Evolutionary conservation across 2,888 invertebrate genomes (phyloP), one percentile per base, ranked within the genome.

Genomic region (Nebria salina): DNA sequence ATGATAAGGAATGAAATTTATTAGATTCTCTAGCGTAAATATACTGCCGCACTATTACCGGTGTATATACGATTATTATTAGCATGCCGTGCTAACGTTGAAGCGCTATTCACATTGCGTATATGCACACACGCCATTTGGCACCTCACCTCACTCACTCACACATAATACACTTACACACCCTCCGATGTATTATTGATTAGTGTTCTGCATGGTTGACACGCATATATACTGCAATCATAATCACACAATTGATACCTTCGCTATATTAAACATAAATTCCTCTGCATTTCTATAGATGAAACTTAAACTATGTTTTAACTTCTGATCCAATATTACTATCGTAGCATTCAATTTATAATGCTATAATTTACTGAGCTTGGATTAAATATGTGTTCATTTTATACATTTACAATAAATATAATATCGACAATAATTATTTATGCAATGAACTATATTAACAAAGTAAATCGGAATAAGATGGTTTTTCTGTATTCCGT

Each of bases 91-190:
- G 54, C 54, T 7, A 54, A 54, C 54, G 54, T 54, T 7, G 2
- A 54, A 54, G 54, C 54, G 54, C 54, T 54, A 54, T 54, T 54
- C 54, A 34, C 34, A 54, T 54, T 54, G 54, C 54, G 54, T 54
- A 54, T 54, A 54, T 54, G 54, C 54, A 54, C 54, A 54, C 54
- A 54, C 54, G 54, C 54, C 54, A 54, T 54, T 54, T 54, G 54
- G 11, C 54, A 54, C 54, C 54, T 54, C n/a, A n/a, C n/a, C n/a
- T 2, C 13, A 54, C 54, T 34, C 34, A 34, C 34, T 34, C 34
- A 34, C 34, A 4, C 20, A 20, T 20, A 20, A 20, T 20, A 20
- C 34, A 34, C 34, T 34, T 34, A 54, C 54, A 54, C 54, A 54
- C 54, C 54, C 54, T 54, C 54, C 54, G 54, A 54, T 11, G 11